Percentiles rank a stretch among this genome's conserved stretches.
Conservation (phyloP, 2,888 invertebrate species). For the Pachycephus smyrnensis region DNA sequence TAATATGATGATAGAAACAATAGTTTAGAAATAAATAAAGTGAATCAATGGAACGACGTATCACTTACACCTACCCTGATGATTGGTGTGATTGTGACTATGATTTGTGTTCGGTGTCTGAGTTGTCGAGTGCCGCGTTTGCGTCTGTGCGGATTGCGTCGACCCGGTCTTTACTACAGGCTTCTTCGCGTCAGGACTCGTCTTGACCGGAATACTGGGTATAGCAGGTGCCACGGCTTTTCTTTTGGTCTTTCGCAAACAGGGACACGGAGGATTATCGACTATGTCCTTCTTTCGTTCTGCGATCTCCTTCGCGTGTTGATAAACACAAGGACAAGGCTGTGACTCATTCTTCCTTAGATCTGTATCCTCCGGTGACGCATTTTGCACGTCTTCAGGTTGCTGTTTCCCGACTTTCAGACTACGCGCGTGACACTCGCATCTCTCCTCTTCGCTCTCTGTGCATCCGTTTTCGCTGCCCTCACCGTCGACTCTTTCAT, state of each 20-base stretch:
- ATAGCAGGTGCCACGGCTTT: conserved; percentile 23
- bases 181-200: conserved; percentile 30
- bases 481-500: conserved; percentile 31
- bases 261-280: conserved; percentile 57
- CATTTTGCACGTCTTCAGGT: conserved; percentile 26
- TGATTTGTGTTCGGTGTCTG: conserved; percentile 56
- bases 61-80: conserved; percentile 52
- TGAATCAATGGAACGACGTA: conserved; percentile 18
- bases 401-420: conserved; percentile 16
- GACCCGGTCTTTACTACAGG: conserved; percentile 35
- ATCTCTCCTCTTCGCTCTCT: conserved; percentile 33
- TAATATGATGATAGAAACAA: neutral
- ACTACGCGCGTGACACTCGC: conserved; percentile 37
- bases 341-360: conserved; percentile 35
- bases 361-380: conserved; percentile 27
- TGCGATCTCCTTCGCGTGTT: conserved; percentile 51
- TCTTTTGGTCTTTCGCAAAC: conserved; percentile 50
- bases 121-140: conserved; percentile 62
- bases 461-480: conserved; percentile 25
- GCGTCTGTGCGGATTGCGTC: conserved; percentile 49
- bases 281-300: conserved; percentile 46
- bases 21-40: neutral
- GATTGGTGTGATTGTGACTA: conserved; percentile 46
- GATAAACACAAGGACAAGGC: conserved; percentile 54
- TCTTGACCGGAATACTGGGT: conserved; percentile 7